Evolutionary conservation across 1,140 invertebrate species (phyloP).

Genomic region (Drosophila suzukii): DNA sequence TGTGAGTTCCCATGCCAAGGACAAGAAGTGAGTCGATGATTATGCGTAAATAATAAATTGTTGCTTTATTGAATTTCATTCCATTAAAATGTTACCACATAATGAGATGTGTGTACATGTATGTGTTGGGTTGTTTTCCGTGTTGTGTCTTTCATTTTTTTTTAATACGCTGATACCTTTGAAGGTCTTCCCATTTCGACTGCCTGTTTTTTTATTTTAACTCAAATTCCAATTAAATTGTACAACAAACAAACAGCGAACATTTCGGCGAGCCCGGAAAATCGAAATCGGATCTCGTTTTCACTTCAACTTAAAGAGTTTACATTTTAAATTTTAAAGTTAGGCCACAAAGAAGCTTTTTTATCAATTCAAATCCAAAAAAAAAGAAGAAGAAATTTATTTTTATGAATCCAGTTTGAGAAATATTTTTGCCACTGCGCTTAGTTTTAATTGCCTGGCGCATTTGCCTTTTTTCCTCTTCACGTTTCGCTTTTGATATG

Average conservation of each 20-base stretch:
- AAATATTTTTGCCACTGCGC: constrained; percentile 11
- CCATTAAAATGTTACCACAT: constrained; percentile 74
- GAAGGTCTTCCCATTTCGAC: constrained; percentile 9
- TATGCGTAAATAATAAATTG: constrained; percentile 75
- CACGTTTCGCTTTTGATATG: constrained; percentile 57
- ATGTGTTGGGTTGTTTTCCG: constrained; percentile 17
- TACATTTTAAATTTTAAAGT: constrained; percentile 1
- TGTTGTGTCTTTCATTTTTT: constrained; percentile 17
- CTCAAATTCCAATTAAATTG: constrained; percentile 21
- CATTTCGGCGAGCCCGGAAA: neutral
- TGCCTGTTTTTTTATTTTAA: neutral
- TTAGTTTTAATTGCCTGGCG: constrained; percentile 34
- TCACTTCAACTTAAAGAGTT: neutral
- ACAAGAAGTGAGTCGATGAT: constrained; percentile 8
- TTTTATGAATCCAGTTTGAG: constrained; percentile 12
- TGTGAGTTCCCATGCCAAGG: constrained; percentile 6
- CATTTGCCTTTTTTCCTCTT: neutral
- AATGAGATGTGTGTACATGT: constrained; percentile 50
- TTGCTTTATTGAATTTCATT: constrained; percentile 79
- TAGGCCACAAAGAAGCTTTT: constrained; percentile 4
- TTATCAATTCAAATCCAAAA: neutral
- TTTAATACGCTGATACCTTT: constrained; percentile 24
- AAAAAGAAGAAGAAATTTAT: neutral
- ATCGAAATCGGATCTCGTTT: neutral
- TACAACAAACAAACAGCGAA: constrained; percentile 7